Evolutionary conservation across 2,888 invertebrate genomes (phyloP), one percentile per base, ranked within the genome.

Genomic region (Adelognathus sp.): DNA sequence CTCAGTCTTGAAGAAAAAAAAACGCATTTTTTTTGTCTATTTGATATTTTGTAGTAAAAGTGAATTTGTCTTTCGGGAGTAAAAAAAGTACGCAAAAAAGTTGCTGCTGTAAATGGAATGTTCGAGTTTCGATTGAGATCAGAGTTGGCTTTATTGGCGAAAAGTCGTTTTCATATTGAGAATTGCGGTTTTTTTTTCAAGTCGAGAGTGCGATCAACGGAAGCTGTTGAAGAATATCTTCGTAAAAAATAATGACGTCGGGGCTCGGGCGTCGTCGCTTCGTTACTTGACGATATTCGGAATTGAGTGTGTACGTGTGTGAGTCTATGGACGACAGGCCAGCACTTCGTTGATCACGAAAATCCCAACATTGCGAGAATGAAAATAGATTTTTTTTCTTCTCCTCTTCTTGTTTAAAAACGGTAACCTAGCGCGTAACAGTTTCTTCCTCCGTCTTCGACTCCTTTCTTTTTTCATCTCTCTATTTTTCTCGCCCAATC

Each of bases 331-430:
- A 87, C 83, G 86, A 88, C 87, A 89, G 88, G 88, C 88, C 88
- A 87, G 87, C 86, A 90, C 87, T 91, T 91, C 91, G 91, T 90
- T 91, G 90, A 91, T 90, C 89, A 90, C 90, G 90, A 91, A 90
- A 90, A 90, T 90, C 87, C 89, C 89, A 89, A 90, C 89, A 89
- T 89, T 88, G 78, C 89, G 89, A 89, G 89, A 90, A 89, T 89
- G 86, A 89, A 89, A 90, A 90, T 90, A 89, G 89, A 90, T 67
- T 67, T 74, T 21, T 54, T 41, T 64, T 56, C 67, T 60, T 58
- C 4, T 63, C 21, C 60, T 46, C 27, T 58, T 70, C 33, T 50
- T 64, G 18, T 76, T 87, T 86, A 87, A 87, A 88, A 89, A 89
- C 87, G 88, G 87, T 89, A 90, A 90, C 87, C 88, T 90, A 89